phyloP scores from a whole-genome alignment of 2,888 invertebrate species.

The Brachyptera risi region DNA sequence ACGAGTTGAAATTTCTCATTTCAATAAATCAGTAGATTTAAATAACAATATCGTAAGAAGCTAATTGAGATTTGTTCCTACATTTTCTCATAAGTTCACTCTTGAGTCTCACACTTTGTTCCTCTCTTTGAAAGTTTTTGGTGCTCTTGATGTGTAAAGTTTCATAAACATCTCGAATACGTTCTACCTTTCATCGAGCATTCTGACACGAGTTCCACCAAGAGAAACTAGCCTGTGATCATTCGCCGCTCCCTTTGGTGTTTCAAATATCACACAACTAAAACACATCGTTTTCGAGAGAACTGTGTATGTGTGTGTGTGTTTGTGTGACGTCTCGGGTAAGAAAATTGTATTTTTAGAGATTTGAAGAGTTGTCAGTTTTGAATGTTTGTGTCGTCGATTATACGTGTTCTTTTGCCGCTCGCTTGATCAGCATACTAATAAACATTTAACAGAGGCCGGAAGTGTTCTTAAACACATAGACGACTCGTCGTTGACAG shows the following conservation, averaged over 20 bases:
- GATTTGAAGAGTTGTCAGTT: background rate
- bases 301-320: constrained; percentile 14
- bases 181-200: constrained; percentile 20
- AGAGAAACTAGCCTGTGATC: background rate
- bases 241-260: constrained; percentile 17
- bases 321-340: constrained; percentile 4
- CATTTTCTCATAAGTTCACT: no score
- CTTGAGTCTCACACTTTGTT: no score
- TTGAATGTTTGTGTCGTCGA: background rate
- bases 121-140: no score
- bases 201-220: constrained; percentile 12
- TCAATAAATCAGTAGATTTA: no score
- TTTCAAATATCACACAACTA: background rate
- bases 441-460: background rate
- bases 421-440: background rate
- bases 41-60: no score
- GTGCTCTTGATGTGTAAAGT: background rate
- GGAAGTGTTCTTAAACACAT: background rate
- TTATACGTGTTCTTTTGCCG: background rate
- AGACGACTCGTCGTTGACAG: background rate
- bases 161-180: constrained; percentile 12
- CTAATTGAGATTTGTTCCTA: no score
- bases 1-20: no score
- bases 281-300: constrained; percentile 14
- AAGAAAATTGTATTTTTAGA: constrained; percentile 21